A percentile compares a stretch with the other conserved stretches of the same genome.
phyloP scores from a whole-genome alignment of 2,888 invertebrate genomes.

The Stramonita haemastoma region DNA sequence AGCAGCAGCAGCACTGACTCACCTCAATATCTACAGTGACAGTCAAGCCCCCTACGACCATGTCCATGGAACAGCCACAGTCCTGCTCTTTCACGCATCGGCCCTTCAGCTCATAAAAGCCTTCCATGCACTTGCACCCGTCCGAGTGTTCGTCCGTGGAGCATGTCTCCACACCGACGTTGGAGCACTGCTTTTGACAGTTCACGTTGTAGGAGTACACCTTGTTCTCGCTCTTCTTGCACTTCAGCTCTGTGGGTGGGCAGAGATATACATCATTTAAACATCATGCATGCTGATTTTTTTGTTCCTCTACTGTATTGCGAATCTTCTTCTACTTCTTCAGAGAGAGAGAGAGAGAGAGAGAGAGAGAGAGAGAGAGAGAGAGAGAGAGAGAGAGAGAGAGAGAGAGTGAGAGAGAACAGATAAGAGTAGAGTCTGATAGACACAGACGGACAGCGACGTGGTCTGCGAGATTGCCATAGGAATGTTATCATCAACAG shows the following conservation, averaged over 20 bases:
- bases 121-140: slow-evolving; percentile 42
- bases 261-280: too few species aligned
- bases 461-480: too few species aligned
- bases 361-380: too few species aligned
- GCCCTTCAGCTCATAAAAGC: slow-evolving; percentile 35
- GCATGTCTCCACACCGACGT: neutral
- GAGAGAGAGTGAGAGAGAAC: too few species aligned
- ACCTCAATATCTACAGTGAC: neutral
- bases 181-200: slow-evolving; percentile 26
- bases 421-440: too few species aligned
- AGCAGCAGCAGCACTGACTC: neutral
- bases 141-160: neutral
- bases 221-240: neutral
- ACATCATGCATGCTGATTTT: too few species aligned
- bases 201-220: slow-evolving; percentile 30
- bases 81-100: slow-evolving; percentile 37
- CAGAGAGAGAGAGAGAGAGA: too few species aligned
- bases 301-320: too few species aligned
- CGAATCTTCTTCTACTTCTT: too few species aligned
- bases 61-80: slow-evolving; percentile 41
- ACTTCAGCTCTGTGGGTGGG: neutral
- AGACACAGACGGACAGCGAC: too few species aligned
- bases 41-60: neutral
- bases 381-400: too few species aligned
- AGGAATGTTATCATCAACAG: too few species aligned